Conservation (phyloP, 1,140 invertebrate species). For the Anoplophora glabripennis region DNA sequence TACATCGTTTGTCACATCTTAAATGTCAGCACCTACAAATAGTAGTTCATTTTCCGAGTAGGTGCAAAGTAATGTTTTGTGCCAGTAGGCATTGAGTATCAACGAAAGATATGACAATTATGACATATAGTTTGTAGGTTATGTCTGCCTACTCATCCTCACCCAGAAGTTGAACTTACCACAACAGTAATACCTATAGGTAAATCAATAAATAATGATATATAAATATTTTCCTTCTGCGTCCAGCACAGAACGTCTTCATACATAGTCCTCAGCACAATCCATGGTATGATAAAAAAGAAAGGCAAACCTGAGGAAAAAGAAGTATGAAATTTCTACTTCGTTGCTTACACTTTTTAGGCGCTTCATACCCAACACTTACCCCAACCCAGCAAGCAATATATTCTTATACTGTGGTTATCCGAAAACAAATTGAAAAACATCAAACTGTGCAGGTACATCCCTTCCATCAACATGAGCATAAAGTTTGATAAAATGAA, state of each 20-base stretch:
- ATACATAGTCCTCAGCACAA: constrained; percentile 52
- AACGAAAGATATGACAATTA: too few species aligned
- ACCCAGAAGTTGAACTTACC: constrained; percentile 60
- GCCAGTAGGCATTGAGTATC: too few species aligned
- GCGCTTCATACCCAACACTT: constrained; percentile 49
- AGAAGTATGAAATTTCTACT: too few species aligned
- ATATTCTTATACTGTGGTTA: constrained; percentile 62
- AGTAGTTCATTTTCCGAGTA: too few species aligned
- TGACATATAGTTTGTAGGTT: too few species aligned
- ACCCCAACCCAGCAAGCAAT: constrained; percentile 75
- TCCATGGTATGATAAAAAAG: constrained; percentile 61
- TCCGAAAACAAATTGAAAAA: constrained; percentile 72
- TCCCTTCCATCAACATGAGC: constrained; percentile 80
- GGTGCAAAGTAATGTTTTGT: too few species aligned
- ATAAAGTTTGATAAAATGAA: constrained; percentile 74
- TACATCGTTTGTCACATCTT: too few species aligned
- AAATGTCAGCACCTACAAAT: too few species aligned
- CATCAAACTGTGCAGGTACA: constrained; percentile 77
- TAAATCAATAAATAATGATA: constrained; percentile 63
- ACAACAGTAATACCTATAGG: constrained; percentile 67
- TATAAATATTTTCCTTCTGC: constrained; percentile 54
- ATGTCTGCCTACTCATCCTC: too few species aligned
- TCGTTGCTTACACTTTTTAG: too few species aligned
- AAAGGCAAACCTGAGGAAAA: constrained; percentile 53
- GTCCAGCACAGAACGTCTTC: constrained; percentile 71